Evolutionary conservation across 1,140 invertebrate species (phyloP).

Genomic region (fruit fly (Drosophila melanogaster)): DNA sequence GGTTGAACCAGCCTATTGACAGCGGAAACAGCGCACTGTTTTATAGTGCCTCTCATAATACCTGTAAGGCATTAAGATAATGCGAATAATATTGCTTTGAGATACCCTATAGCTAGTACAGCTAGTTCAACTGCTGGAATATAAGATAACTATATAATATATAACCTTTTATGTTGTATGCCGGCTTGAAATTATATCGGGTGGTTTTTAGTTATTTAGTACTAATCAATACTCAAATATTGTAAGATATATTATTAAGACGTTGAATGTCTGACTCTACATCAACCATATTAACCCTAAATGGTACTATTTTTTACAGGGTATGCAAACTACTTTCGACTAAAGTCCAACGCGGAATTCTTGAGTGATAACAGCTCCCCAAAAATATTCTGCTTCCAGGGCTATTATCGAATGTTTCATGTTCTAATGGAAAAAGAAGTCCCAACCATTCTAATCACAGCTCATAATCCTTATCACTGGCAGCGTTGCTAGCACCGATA

Average conservation of each 20-base stretch:
- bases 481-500: constrained; percentile 14
- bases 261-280: too few relatives aligned
- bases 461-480: constrained; percentile 52
- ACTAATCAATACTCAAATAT: too few relatives aligned
- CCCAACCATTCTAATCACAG: constrained; percentile 35
- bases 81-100: not conserved
- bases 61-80: constrained; percentile 30
- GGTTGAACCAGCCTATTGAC: constrained; percentile 47
- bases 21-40: constrained; percentile 42
- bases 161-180: too few relatives aligned
- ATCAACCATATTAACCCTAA: not conserved
- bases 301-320: not conserved
- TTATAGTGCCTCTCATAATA: constrained; percentile 30
- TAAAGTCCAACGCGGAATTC: constrained; percentile 46
- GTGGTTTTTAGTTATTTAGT: too few relatives aligned
- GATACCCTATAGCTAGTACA: constrained; percentile 7
- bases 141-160: too few relatives aligned
- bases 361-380: constrained; percentile 41
- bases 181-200: too few relatives aligned
- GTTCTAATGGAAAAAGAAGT: constrained; percentile 22
- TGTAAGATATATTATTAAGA: too few relatives aligned
- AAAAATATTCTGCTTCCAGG: constrained; percentile 34
- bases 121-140: not conserved
- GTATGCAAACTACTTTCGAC: constrained; percentile 39
- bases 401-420: constrained; percentile 55